Evolutionary conservation across 2,797 vertebrate species (phyloP).

Genomic region (Tympanoctomys barrerae): DNA sequence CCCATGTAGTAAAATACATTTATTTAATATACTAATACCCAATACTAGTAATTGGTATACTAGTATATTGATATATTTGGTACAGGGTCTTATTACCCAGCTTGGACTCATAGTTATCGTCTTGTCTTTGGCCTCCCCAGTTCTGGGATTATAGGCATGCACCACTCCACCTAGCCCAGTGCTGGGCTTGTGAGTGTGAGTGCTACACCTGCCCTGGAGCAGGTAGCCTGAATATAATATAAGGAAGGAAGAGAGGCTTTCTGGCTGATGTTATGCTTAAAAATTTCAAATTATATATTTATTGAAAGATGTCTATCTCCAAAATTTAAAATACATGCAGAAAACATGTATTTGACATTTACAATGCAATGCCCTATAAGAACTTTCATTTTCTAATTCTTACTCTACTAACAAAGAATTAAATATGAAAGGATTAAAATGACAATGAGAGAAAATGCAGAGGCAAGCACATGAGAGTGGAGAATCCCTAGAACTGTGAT

Average conservation of each 20-base stretch:
- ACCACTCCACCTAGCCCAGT: too few relatives aligned
- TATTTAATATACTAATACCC: too few relatives aligned
- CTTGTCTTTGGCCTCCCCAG: too few relatives aligned
- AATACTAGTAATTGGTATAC: too few relatives aligned
- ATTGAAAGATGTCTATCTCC: background rate
- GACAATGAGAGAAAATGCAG: background rate
- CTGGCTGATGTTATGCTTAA: background rate
- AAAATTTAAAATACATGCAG: background rate
- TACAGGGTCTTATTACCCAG: too few relatives aligned
- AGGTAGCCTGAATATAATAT: too few relatives aligned
- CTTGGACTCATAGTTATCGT: too few relatives aligned
- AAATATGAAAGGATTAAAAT: background rate
- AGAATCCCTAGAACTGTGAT: background rate
- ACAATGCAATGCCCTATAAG: background rate
- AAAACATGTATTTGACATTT: background rate
- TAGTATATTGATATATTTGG: too few relatives aligned
- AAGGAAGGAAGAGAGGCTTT: too few relatives aligned
- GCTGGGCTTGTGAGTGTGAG: too few relatives aligned
- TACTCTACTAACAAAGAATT: background rate
- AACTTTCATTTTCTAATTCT: background rate
- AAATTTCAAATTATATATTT: background rate
- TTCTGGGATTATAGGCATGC: too few relatives aligned
- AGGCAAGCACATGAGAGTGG: background rate
- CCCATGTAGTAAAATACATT: background rate
- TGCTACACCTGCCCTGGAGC: too few relatives aligned